phyloP scores from a whole-genome alignment of 2,888 invertebrate genomes.

The Monopis laevigella region DNA sequence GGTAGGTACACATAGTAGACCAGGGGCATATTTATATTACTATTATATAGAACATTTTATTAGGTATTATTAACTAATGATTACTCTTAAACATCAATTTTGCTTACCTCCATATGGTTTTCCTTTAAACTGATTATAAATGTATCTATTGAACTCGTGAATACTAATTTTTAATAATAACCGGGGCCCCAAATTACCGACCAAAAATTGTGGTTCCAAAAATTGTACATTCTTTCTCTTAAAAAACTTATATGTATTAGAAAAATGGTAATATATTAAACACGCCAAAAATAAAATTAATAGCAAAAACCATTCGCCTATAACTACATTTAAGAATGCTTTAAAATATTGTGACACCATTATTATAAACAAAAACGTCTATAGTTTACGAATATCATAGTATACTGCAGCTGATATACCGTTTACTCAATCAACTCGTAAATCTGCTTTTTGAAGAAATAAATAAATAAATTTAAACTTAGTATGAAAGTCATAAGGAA shows the following conservation, averaged over 20 bases:
- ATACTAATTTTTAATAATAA: constrained; percentile 47
- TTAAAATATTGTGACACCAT: not conserved
- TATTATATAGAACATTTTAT: no score
- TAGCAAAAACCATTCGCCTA: constrained; percentile 45
- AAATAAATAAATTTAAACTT: no score
- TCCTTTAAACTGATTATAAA: constrained; percentile 56
- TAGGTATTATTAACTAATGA: no score
- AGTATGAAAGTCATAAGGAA: no score
- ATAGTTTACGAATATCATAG: no score
- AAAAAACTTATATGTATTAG: constrained; percentile 52
- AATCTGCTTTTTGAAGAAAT: no score
- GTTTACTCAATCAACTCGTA: no score
- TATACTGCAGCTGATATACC: no score
- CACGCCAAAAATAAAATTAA: constrained; percentile 35
- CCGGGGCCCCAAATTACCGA: constrained; percentile 56
- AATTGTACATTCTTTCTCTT: constrained; percentile 49
- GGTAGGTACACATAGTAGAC: no score
- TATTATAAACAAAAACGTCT: no score
- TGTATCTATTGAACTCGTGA: constrained; percentile 50
- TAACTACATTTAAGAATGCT: constrained; percentile 23
- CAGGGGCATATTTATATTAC: no score
- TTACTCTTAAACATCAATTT: no score
- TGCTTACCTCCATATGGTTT: constrained; percentile 50
- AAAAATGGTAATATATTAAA: constrained; percentile 39
- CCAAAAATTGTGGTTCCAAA: constrained; percentile 51